Base-by-base conservation (phyloP, 2,113 vertebrate genomes). In the Rhinoptilus africanus region DNA sequence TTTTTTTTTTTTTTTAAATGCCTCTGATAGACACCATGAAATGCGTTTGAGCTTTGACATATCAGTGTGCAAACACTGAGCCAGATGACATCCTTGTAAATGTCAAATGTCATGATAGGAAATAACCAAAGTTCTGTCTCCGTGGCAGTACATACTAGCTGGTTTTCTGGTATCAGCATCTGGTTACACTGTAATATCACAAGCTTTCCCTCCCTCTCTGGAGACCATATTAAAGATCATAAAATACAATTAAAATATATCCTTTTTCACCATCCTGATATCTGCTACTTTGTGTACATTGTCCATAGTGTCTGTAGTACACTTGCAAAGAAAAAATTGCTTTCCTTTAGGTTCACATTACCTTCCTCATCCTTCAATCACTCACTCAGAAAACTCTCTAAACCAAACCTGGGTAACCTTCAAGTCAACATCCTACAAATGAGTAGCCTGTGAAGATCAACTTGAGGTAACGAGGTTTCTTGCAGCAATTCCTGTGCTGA, bases 401-500 rank as follows among this genome's bases (percentile, higher is more conserved):
- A 72, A 11, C 37, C 23, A 30, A 68, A 19, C 48, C 26, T 41
- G 45, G 34, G 20, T 12, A 48, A 14, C 32, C 34, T 41, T 32
- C 27, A 8, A n/a, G 26, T 4, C 1, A 12, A 4, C 5, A 2
- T 6, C 2, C 30, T 71, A 22, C 56, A 53, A 41, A 20, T 8
- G 19, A 37, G 22, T 4, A 13, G 35, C 39, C 67, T 60, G 34
- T 22, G 57, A 47, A 17, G 35, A 26, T 13, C 47, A 34, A 8
- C 20, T 2, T 19, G 66, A 30, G 22, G 21, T 72, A 48, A 24
- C 1, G 35, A 68, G 32, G 8, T 30, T 39, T 85, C 69, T 45
- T 75, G 53, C 48, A 88, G 67, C 54, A 43, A 7, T 68, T 51
- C 10, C 21, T 39, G 0, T 30, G 19, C 62, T 62, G 79, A 12